phyloP scores from a whole-genome alignment of 2,797 vertebrate species.

The Arnoldichthys spilopterus region DNA sequence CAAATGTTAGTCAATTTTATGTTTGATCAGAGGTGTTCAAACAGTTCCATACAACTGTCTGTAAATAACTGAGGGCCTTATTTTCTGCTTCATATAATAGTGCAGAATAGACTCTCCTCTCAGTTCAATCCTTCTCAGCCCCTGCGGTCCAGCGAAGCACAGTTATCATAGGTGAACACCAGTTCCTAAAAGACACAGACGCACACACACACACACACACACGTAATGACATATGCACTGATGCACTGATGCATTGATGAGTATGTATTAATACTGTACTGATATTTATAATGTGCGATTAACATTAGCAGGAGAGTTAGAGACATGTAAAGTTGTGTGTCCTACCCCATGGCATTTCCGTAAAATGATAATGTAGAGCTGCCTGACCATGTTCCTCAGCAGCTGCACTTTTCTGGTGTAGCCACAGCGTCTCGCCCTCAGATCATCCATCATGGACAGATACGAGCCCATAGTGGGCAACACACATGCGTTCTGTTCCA shows the following conservation, averaged over 20 bases:
- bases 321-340: not conserved
- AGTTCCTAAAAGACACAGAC: conserved; percentile 62
- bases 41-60: not conserved
- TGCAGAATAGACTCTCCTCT: too few relatives aligned
- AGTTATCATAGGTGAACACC: conserved; percentile 68
- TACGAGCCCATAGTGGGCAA: conserved; percentile 68
- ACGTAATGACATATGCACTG: too few relatives aligned
- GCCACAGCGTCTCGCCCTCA: conserved; percentile 62
- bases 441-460: conserved; percentile 58
- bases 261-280: too few relatives aligned
- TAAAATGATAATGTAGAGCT: conserved; percentile 69
- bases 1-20: too few relatives aligned
- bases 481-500: conserved; percentile 71
- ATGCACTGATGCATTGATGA: too few relatives aligned
- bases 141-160: conserved; percentile 60
- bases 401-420: conserved; percentile 63
- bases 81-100: too few relatives aligned
- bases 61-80: not conserved
- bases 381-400: conserved; percentile 54
- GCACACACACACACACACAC: not conserved
- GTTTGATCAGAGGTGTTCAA: too few relatives aligned
- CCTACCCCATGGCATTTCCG: conserved; percentile 71
- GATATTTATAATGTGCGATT: not conserved
- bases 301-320: not conserved
- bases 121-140: conserved; percentile 12